Conservation (phyloP, 2,888 invertebrate species). For the Dendrolimus houi region DNA sequence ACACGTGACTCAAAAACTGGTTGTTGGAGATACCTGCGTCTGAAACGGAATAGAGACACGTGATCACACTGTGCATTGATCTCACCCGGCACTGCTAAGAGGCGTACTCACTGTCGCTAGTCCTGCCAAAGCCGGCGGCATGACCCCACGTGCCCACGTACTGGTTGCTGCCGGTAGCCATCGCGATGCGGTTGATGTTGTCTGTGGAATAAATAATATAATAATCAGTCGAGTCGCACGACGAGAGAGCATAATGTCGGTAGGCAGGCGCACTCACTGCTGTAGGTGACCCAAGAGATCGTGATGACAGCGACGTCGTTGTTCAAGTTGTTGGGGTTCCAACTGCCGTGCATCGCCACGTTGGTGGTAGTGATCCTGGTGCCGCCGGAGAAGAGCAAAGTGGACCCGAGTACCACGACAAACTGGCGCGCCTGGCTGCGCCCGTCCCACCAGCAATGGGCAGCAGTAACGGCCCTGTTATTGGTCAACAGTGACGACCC, state of each 20-base stretch:
- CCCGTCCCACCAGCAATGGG: slow-evolving; percentile 35
- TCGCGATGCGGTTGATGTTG: slow-evolving; percentile 14
- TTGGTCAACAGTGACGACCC: slow-evolving; percentile 24
- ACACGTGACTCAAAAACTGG: slow-evolving; percentile 52
- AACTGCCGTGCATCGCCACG: slow-evolving; percentile 27
- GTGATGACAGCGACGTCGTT: slow-evolving; percentile 29
- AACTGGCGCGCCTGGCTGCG: slow-evolving; percentile 22
- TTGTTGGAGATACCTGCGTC: slow-evolving; percentile 25
- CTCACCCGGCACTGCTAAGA: background rate
- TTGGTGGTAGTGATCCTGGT: slow-evolving; percentile 19
- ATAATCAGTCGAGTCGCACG: too few relatives aligned
- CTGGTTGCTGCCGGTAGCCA: slow-evolving; percentile 16
- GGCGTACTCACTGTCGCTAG: slow-evolving; percentile 19
- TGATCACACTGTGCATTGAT: background rate
- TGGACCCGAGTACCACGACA: slow-evolving; percentile 27
- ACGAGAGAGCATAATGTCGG: background rate
- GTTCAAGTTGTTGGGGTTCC: slow-evolving; percentile 14
- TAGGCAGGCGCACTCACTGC: slow-evolving; percentile 16
- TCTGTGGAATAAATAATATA: slow-evolving; percentile 7
- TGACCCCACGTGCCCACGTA: slow-evolving; percentile 18
- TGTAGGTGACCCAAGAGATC: slow-evolving; percentile 19
- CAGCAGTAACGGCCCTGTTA: slow-evolving; percentile 28
- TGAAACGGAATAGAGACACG: slow-evolving; percentile 11
- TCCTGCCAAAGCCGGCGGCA: slow-evolving; percentile 27
- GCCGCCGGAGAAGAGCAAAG: slow-evolving; percentile 30